These are phyloP conservation scores for Cantharis flavilabris DNA, from an alignment of 2,888 invertebrate species.

Conservation along the genomic window DNA sequence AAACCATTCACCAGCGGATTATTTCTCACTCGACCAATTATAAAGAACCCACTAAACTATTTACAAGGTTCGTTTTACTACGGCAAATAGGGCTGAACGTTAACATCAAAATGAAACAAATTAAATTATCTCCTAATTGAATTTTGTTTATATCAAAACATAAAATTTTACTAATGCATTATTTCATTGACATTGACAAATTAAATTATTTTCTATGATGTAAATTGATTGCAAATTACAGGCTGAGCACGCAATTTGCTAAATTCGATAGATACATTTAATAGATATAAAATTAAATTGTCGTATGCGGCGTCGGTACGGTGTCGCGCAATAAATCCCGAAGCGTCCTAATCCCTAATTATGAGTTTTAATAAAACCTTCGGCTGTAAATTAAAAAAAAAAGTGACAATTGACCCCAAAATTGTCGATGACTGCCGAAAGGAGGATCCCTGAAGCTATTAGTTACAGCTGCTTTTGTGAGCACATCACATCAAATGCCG, in stretches of 20 bases:
- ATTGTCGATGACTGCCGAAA: constrained; percentile 32
- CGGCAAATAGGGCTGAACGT: not conserved
- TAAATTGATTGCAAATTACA: not conserved
- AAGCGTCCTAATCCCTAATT: not conserved
- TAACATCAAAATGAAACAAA: not conserved
- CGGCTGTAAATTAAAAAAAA: constrained; percentile 24
- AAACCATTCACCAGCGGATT: not conserved
- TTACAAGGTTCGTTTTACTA: not conserved
- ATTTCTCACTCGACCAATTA: not conserved
- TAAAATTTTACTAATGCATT: not conserved
- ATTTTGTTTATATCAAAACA: not conserved
- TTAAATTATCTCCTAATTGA: not conserved
- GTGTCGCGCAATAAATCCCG: not conserved
- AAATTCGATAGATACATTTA: not conserved
- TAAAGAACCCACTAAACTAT: not conserved
- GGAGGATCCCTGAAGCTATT: constrained; percentile 33
- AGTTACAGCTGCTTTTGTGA: constrained; percentile 34
- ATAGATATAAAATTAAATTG: not conserved
- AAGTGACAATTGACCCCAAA: constrained; percentile 30
- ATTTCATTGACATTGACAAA: not conserved
- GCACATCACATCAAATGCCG: constrained; percentile 26
- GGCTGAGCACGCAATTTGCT: not conserved
- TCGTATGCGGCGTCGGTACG: not conserved
- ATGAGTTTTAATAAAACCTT: not conserved
- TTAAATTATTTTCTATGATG: not conserved